Percentiles rank a stretch among this genome's conserved stretches.
Conservation (phyloP, 23 tunicate species). For the Botrylloides violaceus region DNA sequence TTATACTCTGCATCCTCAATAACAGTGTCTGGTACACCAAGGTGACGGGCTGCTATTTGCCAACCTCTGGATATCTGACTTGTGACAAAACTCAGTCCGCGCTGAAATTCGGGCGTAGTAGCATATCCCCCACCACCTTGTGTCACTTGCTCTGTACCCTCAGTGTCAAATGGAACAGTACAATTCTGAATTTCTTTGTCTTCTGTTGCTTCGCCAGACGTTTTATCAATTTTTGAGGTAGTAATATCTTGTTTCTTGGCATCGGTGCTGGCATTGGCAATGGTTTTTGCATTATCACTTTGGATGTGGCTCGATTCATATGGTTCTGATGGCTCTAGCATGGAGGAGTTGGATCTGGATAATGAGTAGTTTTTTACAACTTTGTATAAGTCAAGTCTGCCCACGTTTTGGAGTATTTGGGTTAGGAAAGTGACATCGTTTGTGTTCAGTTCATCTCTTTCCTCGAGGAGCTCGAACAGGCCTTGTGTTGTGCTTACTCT, state of each 20-base stretch:
- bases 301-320: neutral
- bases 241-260: neutral
- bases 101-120: neutral
- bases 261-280: neutral
- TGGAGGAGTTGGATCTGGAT: neutral
- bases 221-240: too few species aligned
- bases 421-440: neutral
- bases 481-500: neutral
- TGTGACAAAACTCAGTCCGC: slow-evolving; percentile 7
- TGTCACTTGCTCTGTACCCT: neutral
- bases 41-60: slow-evolving; percentile 26
- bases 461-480: slow-evolving; percentile 5
- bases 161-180: neutral
- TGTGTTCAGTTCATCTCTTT: slow-evolving; percentile 14
- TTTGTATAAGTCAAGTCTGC: neutral
- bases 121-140: neutral
- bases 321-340: neutral
- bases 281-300: too few species aligned
- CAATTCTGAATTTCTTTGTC: neutral
- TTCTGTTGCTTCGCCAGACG: too few species aligned
- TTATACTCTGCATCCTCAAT: slow-evolving; percentile 8
- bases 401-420: neutral
- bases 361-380: neutral
- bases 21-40: slow-evolving; percentile 22
- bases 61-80: slow-evolving; percentile 8